Evolutionary conservation across 2,113 vertebrate genomes (phyloP), one percentile per base, ranked within the genome.

Genomic region (Chlorodrepanis virens): DNA sequence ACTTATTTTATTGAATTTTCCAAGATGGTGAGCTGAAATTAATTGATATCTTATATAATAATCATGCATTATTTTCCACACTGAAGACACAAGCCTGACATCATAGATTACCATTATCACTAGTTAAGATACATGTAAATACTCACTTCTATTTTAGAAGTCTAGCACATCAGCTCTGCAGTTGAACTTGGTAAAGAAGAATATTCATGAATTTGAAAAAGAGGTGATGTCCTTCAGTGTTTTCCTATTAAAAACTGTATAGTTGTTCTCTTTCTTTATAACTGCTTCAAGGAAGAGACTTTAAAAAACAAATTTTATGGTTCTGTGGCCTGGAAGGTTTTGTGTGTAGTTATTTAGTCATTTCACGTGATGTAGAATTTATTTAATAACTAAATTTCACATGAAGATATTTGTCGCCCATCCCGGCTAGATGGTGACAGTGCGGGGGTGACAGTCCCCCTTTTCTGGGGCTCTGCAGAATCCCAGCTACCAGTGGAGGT

Each of bases 121-220:
- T 40, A 74, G 2, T n/a, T 60, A 71, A 56, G 18, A 59, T 18
- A 50, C 2, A 28, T 37, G 15, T 52, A 54, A 63, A 83, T 21
- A 33, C 1, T 44, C 0, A 19, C 59, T 92, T 80, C 7, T 81
- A 2, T 25, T 86, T 83, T 56, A 49, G 45, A 83, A 83, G 61
- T 8, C 49, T 54, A 67, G 2, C 1, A 13, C 2, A 24, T 49
- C 60, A 1, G 0, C 0, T 44, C 16, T 70, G 8, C 8, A n/a
- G 14, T 77, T 6, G 53, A 33, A 56, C 6, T 14, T 28, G 4
- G 2, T 42, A 60, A 44, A 23, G 10, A 82, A 60, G 19, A 80
- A 39, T 0, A 3, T 40, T 25, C 8, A 44, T 17, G 2, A 44
- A 35, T 44, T 65, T 53, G 4, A 5, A 14, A 35, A 39, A 39